Percentiles rank a stretch among this genome's conserved stretches.
These are phyloP conservation scores for Cephonodes hylas DNA, from an alignment of 2,888 invertebrate genomes.

Conservation along the genomic window DNA sequence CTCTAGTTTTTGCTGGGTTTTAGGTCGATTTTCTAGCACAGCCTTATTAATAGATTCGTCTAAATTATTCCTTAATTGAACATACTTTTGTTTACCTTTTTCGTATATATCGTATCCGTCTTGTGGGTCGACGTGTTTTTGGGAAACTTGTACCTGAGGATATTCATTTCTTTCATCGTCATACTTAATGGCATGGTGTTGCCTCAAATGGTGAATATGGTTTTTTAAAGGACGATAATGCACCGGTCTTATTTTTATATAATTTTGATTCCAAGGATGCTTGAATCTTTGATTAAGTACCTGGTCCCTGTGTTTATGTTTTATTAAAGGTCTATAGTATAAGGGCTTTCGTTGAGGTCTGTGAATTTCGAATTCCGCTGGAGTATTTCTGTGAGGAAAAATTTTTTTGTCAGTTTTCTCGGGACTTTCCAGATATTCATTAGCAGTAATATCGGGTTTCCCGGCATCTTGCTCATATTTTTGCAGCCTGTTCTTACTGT, in stretches of 20 bases:
- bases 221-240: slow-evolving; percentile 70
- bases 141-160: slow-evolving; percentile 56
- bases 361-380: slow-evolving; percentile 63
- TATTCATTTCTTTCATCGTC: slow-evolving; percentile 73
- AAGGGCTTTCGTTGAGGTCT: slow-evolving; percentile 59
- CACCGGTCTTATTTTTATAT: slow-evolving; percentile 64
- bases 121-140: slow-evolving; percentile 55
- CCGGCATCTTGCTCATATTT: slow-evolving; percentile 62
- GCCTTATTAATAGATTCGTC: slow-evolving; percentile 66
- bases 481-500: slow-evolving; percentile 54
- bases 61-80: slow-evolving; percentile 59
- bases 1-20: slow-evolving; percentile 51
- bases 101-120: slow-evolving; percentile 81
- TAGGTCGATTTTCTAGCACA: slow-evolving; percentile 50
- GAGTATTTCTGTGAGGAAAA: slow-evolving; percentile 58
- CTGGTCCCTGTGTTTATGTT: slow-evolving; percentile 46
- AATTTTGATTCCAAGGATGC: slow-evolving; percentile 70
- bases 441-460: slow-evolving; percentile 51
- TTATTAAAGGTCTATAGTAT: slow-evolving; percentile 55
- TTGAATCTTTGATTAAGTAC: slow-evolving; percentile 61
- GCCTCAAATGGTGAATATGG: slow-evolving; percentile 61
- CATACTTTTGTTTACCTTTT: slow-evolving; percentile 68
- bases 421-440: slow-evolving; percentile 64
- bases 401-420: slow-evolving; percentile 60
- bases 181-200: slow-evolving; percentile 68